These are phyloP conservation scores for Odontamblyopus lacepedii DNA, from an alignment of 2,797 vertebrate species.

Conservation along the genomic window DNA sequence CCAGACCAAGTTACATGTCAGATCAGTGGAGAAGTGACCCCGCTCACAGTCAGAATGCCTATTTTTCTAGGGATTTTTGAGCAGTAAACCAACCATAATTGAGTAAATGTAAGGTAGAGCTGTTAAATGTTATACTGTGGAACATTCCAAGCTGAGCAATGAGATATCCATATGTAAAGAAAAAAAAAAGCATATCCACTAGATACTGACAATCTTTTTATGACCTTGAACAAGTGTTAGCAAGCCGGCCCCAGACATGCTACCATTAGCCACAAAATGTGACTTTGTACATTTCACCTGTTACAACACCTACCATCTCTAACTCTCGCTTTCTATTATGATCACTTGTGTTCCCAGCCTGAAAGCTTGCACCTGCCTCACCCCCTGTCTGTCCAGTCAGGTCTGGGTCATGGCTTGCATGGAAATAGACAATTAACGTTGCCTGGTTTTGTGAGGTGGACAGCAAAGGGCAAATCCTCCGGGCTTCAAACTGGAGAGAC, in stretches of 20 bases:
- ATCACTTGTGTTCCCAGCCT: neutral
- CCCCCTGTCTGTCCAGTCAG: neutral
- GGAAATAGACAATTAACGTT: conserved; percentile 64
- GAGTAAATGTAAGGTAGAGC: no score
- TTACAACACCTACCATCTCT: neutral
- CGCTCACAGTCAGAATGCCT: no score
- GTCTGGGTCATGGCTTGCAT: conserved; percentile 6
- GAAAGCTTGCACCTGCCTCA: neutral
- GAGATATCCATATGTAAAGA: no score
- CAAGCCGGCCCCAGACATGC: neutral
- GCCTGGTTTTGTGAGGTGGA: conserved; percentile 34
- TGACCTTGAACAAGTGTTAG: neutral
- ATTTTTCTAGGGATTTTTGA: no score
- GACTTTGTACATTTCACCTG: neutral
- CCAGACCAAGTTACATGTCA: no score
- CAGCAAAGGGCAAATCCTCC: conserved; percentile 36
- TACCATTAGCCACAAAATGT: neutral
- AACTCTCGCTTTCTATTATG: neutral
- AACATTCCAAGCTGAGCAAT: no score
- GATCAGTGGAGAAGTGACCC: no score
- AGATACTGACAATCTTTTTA: neutral
- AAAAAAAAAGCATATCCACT: neutral
- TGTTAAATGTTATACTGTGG: no score
- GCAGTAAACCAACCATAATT: no score
- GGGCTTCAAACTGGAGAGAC: conserved; percentile 17